Evolutionary conservation across 2,888 invertebrate species (phyloP).

Genomic region (Operophtera brumata): DNA sequence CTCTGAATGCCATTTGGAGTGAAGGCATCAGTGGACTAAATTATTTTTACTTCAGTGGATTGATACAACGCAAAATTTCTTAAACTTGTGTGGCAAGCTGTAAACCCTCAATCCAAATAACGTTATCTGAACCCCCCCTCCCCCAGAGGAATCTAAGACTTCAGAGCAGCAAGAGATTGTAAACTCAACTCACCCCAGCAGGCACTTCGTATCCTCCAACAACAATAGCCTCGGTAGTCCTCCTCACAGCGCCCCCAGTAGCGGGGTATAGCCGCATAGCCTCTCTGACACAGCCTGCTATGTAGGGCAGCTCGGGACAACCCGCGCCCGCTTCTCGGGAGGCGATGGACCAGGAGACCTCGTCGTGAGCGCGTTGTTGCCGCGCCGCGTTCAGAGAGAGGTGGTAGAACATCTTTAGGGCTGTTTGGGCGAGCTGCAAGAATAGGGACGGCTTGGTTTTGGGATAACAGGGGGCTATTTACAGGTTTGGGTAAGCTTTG

Average conservation of each 20-base stretch:
- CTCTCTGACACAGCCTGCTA: constrained; percentile 59
- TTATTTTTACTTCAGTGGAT: too few relatives aligned
- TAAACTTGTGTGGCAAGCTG: too few relatives aligned
- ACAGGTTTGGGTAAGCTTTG: too few relatives aligned
- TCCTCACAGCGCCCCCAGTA: constrained; percentile 67
- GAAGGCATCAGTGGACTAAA: too few relatives aligned
- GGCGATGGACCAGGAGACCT: constrained; percentile 61
- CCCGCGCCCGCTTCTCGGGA: constrained; percentile 53
- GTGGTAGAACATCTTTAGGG: constrained; percentile 66
- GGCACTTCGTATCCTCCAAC: constrained; percentile 69
- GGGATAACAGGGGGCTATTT: too few relatives aligned
- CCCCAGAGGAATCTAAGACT: too few relatives aligned
- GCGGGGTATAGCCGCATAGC: constrained; percentile 67
- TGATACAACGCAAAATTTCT: too few relatives aligned
- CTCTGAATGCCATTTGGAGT: too few relatives aligned
- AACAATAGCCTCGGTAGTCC: constrained; percentile 52
- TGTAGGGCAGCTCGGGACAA: constrained; percentile 51
- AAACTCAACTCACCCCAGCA: constrained; percentile 57
- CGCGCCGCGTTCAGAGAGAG: constrained; percentile 69
- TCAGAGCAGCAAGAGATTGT: too few relatives aligned
- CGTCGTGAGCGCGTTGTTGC: constrained; percentile 70
- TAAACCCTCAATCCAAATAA: too few relatives aligned
- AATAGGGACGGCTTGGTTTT: background rate
- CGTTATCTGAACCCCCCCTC: too few relatives aligned
- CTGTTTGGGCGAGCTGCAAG: constrained; percentile 66